Base-by-base conservation (phyloP, 2,888 invertebrate species). In the Electrophaes corylata region DNA sequence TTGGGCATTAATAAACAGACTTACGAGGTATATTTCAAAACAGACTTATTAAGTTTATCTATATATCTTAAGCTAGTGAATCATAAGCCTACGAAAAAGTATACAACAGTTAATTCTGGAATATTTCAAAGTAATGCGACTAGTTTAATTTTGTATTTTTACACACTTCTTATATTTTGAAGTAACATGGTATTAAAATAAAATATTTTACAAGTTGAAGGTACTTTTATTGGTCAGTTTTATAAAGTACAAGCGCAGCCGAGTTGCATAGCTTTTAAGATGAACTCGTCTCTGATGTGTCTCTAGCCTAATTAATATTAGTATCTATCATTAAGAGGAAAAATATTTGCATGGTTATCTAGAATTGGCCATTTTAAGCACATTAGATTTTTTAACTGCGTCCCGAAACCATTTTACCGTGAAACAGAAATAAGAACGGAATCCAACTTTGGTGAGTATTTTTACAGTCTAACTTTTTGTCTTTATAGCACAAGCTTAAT, bases 41-140 rank as follows among this genome's bases (percentile, higher is more conserved):
- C 47, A 48, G 39, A 49, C 43, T 49, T 48, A 49, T 26, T 12
- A 31, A 44, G 19, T 50, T 46, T 18, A 57, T 46, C 45, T 39
- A 39, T 18, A 29, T 39, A 40, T 23, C 20, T 40, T 56, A 45
- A 12, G n/a, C 14, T 37, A 26, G 4, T n/a, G 29, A 48, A 31
- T 45, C 20, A 31, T 8, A 49, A 16, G 1, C 6, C 5, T 37
- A 40, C 40, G 4, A 40, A 20, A 29, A 16, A 23, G 5, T 16
- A 11, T 19, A 23, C 31, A 40, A 45, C 45, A 29, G 11, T 37
- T 1, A 53, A 33, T 40, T 37, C 35, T 16, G 5, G 0, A 4
- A 43, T 35, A 35, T 35, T 49, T 49, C 26, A 8, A 16, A 14
- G 19, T 18, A 26, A 29, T 18, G 41, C 16, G 26, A 44, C 44